Base-by-base conservation (phyloP, 1,140 invertebrate genomes). In the Hyles vespertilio region DNA sequence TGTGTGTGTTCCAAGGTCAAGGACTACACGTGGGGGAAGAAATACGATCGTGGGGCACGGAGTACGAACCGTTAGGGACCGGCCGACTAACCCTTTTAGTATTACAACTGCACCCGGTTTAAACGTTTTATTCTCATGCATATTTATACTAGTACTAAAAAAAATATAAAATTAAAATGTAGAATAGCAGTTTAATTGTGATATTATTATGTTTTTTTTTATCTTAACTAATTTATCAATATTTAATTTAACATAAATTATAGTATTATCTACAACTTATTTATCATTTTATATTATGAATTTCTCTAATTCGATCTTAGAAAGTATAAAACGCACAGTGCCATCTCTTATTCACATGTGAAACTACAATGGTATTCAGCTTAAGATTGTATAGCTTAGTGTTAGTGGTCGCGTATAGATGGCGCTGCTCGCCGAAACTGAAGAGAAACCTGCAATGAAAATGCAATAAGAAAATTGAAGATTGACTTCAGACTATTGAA, bases 401-500 rank as follows among this genome's bases (percentile, higher is more conserved):
- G 50, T 9, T 5, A n/a, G 0, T 32, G 11, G 8, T 22, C 34
- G n/a, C 36, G 12, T 40, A 54, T 47, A 58, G 55, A 54, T 49
- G 47, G 56, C 51, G 44, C 56, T 55, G 32, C 32, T 56, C n/a
- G 46, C n/a, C 3, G 22, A 55, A 33, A 5, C 32, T 33, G 6
- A n/a, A 48, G 46, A 48, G 10, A 48, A 11, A 22, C 22, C n/a
- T 5, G 12, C 3, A 22, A 10, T 48, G 8, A 48, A 52, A 33
- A 22, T 34, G 12, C 89, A 43, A 91, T 5, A 40, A 5, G 36
- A 40, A 40, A 40, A 5, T 40, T 92, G 57, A 93, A 91, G 45
- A 58, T 50, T 65, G 67, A 22, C 65, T 91, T 74, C 65, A 92
- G 72, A 82, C 90, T 77, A 91, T 91, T 74, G 89, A 86, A 87